Conservation (phyloP, 2,113 vertebrate species). For the Macquaria ambigua region DNA sequence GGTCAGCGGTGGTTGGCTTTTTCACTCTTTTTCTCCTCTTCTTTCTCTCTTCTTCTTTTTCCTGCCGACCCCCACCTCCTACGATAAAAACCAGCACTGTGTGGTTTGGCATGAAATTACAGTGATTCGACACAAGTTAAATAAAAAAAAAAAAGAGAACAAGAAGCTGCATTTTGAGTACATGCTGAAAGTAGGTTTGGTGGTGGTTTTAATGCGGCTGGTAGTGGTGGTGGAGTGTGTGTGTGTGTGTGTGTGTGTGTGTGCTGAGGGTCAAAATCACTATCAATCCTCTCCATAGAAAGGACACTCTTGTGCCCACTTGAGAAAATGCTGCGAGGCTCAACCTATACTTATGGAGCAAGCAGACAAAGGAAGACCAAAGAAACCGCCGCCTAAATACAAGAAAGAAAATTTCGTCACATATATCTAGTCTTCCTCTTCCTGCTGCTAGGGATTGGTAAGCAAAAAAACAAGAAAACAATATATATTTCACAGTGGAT, state of each 20-base stretch:
- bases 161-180: constrained; percentile 7
- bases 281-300: constrained; percentile 33
- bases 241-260: constrained; percentile 3
- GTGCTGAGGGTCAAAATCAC: constrained; percentile 33
- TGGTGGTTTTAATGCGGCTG: neutral
- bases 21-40: constrained; percentile 14
- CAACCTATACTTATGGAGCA: constrained; percentile 4
- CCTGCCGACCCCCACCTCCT: constrained; percentile 15
- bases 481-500: neutral
- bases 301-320: neutral
- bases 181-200: constrained; percentile 5
- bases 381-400: neutral
- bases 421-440: neutral
- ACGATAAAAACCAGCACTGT: constrained; percentile 34
- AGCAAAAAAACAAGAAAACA: neutral
- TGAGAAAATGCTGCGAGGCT: neutral
- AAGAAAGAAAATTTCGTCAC: neutral
- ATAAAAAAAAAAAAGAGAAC: neutral
- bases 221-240: neutral
- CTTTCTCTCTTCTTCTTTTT: neutral
- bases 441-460: neutral
- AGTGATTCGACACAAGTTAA: constrained; percentile 34
- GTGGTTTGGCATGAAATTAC: constrained; percentile 54
- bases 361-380: neutral
- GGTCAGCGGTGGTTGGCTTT: constrained; percentile 51